Base-by-base conservation (phyloP, 2,113 vertebrate genomes). In the Heptranchias perlo region DNA sequence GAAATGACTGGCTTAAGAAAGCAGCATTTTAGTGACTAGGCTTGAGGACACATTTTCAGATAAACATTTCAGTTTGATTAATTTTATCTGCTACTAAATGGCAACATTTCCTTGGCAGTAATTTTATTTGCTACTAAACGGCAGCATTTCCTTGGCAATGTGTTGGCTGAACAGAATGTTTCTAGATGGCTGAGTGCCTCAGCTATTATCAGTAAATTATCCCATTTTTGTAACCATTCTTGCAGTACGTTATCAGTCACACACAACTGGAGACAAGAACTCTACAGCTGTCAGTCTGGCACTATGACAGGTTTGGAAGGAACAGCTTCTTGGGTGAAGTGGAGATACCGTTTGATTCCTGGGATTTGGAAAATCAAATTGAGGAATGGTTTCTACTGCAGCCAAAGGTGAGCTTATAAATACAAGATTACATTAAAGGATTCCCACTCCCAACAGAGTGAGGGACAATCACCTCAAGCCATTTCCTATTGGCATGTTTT, bases 241-340 rank as follows among this genome's bases (percentile, higher is more conserved):
- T 96, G 23, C 96, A 99, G 99, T 99, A 99, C 16, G 98, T 99
- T 67, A 99, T 99, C 98, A 99, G 99, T 97, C 99, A 99, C 96
- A 99, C 99, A 0, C 99, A 99, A 97, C 98, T 99, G 97, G 99
- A 99, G 97, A 99, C 98, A 0, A 98, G 99, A 86, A 99, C 98
- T 28, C 97, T 99, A 23, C 98, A 99, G 97, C 97, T 99, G 95
- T 99, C 99, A 3, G 98, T 99, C 96, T 99, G 99, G 99, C 99
- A 99, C 97, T 98, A 99, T 96, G 99, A 99, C 97, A 98, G 99
- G 4, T 99, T 99, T 96, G 99, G 99, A 96, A 98, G 96, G 95
- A 99, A 99, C 97, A 99, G 97, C 97, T 99, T 99, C 97, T 98
- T 99, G 49, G 99, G 99, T 76, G 98, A 99, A 97, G 98, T 99